Conservation (phyloP, 2,113 vertebrate species). For the Accipiter virgatus region DNA sequence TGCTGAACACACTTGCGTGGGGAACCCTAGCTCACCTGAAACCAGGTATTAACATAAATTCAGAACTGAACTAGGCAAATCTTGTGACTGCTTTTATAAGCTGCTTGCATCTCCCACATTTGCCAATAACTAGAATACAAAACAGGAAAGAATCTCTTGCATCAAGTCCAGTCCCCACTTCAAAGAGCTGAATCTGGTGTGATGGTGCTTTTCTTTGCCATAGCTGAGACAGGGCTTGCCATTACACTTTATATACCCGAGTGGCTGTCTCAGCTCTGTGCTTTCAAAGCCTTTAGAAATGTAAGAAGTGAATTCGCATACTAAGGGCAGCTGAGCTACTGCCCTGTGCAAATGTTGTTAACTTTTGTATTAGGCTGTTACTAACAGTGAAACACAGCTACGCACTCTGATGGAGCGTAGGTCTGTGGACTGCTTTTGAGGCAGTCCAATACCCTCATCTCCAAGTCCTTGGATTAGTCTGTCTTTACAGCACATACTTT, state of each 20-base stretch:
- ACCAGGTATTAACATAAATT: neutral
- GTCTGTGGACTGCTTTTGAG: neutral
- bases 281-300: neutral
- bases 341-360: neutral
- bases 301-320: neutral
- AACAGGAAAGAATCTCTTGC: neutral
- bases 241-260: accelerated
- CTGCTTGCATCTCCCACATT: neutral
- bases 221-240: neutral
- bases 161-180: neutral
- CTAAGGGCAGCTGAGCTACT: neutral
- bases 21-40: neutral
- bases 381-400: neutral
- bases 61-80: neutral
- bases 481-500: constrained; percentile 7
- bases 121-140: neutral
- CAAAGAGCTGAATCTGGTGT: neutral
- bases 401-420: neutral
- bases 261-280: neutral
- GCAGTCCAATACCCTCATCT: neutral
- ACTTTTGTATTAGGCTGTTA: neutral
- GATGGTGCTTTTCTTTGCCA: neutral
- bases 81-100: neutral
- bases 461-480: neutral
- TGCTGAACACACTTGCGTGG: accelerated